Percentiles rank a stretch among this genome's conserved stretches.
Conservation (phyloP, 2,113 vertebrate species). For the Candoia aspera region DNA sequence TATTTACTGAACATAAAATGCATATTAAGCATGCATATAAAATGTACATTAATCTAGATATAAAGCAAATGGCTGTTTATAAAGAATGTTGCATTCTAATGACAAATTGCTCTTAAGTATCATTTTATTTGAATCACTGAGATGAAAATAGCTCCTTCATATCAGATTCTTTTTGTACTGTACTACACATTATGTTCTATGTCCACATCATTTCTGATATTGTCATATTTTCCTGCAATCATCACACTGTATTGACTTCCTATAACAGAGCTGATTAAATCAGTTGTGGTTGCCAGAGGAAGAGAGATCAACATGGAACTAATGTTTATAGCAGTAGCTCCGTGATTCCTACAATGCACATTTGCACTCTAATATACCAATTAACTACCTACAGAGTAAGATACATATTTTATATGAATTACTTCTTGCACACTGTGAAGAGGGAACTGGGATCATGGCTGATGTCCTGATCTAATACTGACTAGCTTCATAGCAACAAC, state of each 20-base stretch:
- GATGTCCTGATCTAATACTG: not conserved
- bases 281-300: not conserved
- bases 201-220: not conserved
- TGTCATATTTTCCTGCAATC: not conserved
- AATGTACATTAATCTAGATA: not conserved
- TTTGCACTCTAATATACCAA: not conserved
- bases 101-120: not conserved
- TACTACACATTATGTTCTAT: not conserved
- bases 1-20: constrained; percentile 44
- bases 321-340: not conserved
- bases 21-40: accelerated
- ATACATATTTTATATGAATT: not conserved
- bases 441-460: not conserved
- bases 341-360: not conserved
- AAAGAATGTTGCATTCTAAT: not conserved
- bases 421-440: not conserved
- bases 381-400: not conserved
- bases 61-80: not conserved
- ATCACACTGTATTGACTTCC: not conserved
- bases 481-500: not conserved
- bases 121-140: not conserved
- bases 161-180: not conserved
- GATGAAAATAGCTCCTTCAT: not conserved
- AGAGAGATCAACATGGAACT: not conserved
- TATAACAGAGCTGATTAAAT: not conserved